phyloP scores from a whole-genome alignment of 2,888 invertebrate genomes.

The Charanyca ferruginea region DNA sequence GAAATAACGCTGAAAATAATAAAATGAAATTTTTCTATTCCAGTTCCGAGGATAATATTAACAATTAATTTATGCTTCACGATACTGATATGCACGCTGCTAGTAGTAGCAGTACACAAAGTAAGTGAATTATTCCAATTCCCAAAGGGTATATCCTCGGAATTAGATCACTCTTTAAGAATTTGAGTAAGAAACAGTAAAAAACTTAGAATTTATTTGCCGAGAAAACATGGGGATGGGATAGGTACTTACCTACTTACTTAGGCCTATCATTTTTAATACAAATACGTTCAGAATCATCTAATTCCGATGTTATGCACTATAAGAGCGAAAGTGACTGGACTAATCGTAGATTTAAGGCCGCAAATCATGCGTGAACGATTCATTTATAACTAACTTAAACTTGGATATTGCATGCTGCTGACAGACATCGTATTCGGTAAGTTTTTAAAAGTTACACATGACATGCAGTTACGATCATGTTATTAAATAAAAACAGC shows the following conservation, averaged over 20 bases:
- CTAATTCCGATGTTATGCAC: too few relatives aligned
- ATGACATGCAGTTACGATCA: neutral
- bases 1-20: neutral
- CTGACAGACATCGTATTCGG: constrained; percentile 59
- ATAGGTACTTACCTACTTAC: too few relatives aligned
- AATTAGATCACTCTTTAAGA: too few relatives aligned
- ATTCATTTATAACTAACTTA: constrained; percentile 1
- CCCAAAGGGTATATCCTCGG: neutral
- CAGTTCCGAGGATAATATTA: constrained; percentile 94
- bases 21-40: constrained; percentile 73
- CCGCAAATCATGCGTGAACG: neutral
- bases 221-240: too few relatives aligned
- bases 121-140: constrained; percentile 84
- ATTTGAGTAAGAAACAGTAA: too few relatives aligned
- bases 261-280: too few relatives aligned
- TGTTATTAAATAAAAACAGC: constrained; percentile 1
- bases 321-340: too few relatives aligned
- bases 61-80: constrained; percentile 96
- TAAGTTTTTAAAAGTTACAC: constrained; percentile 39
- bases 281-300: too few relatives aligned
- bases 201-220: too few relatives aligned
- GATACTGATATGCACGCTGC: constrained; percentile 94
- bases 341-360: constrained; percentile 1
- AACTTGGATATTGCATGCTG: constrained; percentile 50
- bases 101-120: constrained; percentile 94